Evolutionary conservation across 2,113 vertebrate species (phyloP).

Genomic region (Fregetta grallaria): DNA sequence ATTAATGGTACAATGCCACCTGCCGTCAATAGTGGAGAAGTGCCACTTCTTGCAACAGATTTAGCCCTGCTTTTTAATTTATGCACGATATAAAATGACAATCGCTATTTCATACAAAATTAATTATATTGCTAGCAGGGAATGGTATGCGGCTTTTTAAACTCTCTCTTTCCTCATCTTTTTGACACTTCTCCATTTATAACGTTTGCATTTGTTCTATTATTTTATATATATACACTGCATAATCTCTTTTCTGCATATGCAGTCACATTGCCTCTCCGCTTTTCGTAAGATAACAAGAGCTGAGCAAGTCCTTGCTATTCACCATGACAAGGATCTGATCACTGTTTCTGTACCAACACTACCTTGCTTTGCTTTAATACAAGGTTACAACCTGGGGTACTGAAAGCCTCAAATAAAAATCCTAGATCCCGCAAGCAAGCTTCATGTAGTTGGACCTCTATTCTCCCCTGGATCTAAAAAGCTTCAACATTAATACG

Average conservation of each 20-base stretch:
- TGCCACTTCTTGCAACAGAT: not conserved
- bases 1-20: constrained; percentile 80
- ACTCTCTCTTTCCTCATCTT: not conserved
- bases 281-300: fast-evolving
- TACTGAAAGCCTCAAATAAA: not conserved
- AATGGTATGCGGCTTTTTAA: not conserved
- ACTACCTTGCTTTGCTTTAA: not conserved
- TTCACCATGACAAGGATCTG: not conserved
- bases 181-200: not conserved
- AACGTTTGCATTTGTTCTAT: not conserved
- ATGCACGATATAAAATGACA: not conserved
- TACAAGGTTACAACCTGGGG: not conserved
- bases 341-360: not conserved
- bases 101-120: not conserved
- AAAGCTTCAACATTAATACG: not conserved
- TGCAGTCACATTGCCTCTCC: not conserved
- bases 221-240: not conserved
- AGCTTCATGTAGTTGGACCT: fast-evolving
- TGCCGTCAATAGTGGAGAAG: constrained; percentile 55
- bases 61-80: not conserved
- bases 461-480: not conserved
- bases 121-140: not conserved
- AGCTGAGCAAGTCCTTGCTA: not conserved
- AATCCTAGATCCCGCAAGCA: not conserved
- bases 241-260: not conserved